Evolutionary conservation across 1,140 invertebrate genomes (phyloP), one percentile per base, ranked within the genome.

Genomic region (Drosophila kohkoa): DNA sequence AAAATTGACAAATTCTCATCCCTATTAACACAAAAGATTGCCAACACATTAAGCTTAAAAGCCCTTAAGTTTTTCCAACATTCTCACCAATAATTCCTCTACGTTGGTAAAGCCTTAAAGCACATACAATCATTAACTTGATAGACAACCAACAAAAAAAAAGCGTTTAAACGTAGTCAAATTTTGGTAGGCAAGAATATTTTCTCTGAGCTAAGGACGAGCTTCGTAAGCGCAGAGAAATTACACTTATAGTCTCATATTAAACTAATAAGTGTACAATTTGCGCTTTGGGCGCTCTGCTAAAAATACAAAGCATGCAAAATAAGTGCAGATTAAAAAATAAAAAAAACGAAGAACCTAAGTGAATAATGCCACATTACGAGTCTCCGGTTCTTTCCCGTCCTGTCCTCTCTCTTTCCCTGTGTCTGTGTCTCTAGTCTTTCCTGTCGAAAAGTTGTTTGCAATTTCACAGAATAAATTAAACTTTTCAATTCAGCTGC

Each of bases 281-380:
- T 60, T 49, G 20, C 32, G 46, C 45, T 7, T 28, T 20, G n/a
- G 13, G 66, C 55, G 25, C 30, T 35, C 30, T 67, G n/a, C 16
- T 11, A 13, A 5, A 46, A n/a, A 32, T 16, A 15, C 10, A 66
- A 41, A 49, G 32, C 55, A 62, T 69, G 46, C 51, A 57, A 69
- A 62, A 69, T 54, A 55, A 49, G 15, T 67, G 49, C 57, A 51
- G 32, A 48, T 55, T 43, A 67, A 69, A 78, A 49, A 35, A 43
- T 25, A 25, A 25, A 25, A 25, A 25, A 25, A 25, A 25, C 0
- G 20, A 25, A 25, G 35, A 43, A 13, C 13, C n/a, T 75, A 78
- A 81, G 71, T 78, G 65, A 78, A 82, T 68, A 77, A 73, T 81
- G 5, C 48, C 25, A 13, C 10, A 51, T 60, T 65, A 30, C 35